phyloP scores from a whole-genome alignment of 2,113 vertebrate genomes.

The Syrrhaptes paradoxus region DNA sequence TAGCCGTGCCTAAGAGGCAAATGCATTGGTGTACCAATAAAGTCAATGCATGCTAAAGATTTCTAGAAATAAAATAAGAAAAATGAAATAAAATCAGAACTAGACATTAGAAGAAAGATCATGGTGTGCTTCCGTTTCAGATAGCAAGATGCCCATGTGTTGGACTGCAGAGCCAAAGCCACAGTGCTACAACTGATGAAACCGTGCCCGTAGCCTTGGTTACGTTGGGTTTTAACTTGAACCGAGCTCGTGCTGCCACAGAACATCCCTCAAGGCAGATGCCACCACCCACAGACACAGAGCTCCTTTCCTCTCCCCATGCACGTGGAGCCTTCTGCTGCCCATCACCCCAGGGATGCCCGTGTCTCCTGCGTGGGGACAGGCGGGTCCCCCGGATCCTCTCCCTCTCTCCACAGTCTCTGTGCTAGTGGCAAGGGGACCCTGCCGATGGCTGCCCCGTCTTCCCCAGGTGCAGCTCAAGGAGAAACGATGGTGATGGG shows the following conservation, averaged over 20 bases:
- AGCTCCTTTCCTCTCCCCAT: fast-evolving
- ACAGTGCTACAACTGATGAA: background rate
- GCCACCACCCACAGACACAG: background rate
- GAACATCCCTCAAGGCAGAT: background rate
- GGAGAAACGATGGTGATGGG: background rate
- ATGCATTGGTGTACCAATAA: background rate
- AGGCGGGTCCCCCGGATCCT: fast-evolving
- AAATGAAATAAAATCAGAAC: background rate
- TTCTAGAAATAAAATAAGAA: background rate
- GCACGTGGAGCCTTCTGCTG: background rate
- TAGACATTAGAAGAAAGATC: background rate
- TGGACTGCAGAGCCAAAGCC: background rate
- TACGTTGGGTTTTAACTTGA: fast-evolving
- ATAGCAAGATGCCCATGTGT: too few relatives aligned
- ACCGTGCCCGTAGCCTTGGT: background rate
- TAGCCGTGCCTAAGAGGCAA: background rate
- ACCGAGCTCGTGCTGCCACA: background rate
- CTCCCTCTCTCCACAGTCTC: background rate
- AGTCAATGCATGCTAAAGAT: background rate
- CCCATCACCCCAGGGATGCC: fast-evolving
- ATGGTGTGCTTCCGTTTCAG: background rate
- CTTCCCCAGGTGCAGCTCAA: background rate
- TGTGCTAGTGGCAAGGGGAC: background rate
- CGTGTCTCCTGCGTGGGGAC: background rate
- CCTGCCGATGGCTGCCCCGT: background rate